Percentiles rank a stretch among this genome's conserved stretches.
Conservation (phyloP, 2,113 vertebrate genomes). For the Gobio gobio region DNA sequence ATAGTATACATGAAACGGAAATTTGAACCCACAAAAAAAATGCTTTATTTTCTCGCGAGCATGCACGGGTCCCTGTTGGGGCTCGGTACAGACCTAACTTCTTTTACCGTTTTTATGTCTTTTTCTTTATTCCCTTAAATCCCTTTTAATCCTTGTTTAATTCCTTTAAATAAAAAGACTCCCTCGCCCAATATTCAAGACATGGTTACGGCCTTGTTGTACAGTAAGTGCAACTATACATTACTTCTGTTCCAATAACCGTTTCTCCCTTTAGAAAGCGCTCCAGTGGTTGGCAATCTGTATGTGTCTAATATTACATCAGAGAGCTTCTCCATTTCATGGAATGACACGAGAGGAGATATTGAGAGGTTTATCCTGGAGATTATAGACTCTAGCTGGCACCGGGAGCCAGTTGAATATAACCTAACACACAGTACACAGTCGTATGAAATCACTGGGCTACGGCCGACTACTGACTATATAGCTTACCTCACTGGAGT, state of each 20-base stretch:
- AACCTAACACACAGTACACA: conserved; percentile 81
- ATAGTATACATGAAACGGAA: too few species aligned
- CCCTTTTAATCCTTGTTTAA: too few species aligned
- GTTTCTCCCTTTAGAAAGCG: conserved; percentile 82
- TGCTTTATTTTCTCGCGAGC: too few species aligned
- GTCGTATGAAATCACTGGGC: conserved; percentile 83
- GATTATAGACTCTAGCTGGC: conserved; percentile 96
- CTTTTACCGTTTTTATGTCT: too few species aligned
- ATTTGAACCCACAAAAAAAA: too few species aligned
- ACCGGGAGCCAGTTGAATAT: conserved; percentile 82
- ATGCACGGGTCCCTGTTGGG: too few species aligned
- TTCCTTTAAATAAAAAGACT: too few species aligned
- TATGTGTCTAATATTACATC: conserved; percentile 84
- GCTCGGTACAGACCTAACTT: too few species aligned
- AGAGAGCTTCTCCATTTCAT: conserved; percentile 89
- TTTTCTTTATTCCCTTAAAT: too few species aligned
- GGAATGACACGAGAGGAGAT: conserved; percentile 80
- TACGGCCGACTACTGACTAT: conserved; percentile 89
- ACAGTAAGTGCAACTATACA: not conserved
- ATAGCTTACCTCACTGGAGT: conserved; percentile 92
- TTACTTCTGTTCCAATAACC: conserved; percentile 59
- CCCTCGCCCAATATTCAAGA: too few species aligned
- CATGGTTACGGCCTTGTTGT: too few species aligned
- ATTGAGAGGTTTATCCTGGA: conserved; percentile 90
- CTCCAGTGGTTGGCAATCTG: conserved; percentile 84